Conservation (phyloP, 1,140 invertebrate species). For the Zophobas morio region DNA sequence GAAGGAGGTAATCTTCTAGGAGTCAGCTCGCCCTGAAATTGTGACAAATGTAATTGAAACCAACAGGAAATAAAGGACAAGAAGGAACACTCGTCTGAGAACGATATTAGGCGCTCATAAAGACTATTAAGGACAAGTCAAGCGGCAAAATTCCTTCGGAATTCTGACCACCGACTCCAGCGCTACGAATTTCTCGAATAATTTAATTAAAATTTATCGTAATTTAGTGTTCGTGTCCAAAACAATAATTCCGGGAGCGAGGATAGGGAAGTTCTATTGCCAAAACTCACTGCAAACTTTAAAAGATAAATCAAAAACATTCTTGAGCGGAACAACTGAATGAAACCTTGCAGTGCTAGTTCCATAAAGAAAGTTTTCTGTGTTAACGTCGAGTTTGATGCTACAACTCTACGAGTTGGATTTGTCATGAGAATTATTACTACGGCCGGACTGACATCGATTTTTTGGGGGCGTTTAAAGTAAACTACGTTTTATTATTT, state of each 20-base stretch:
- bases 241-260: conserved; percentile 11
- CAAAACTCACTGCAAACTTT: conserved; percentile 21
- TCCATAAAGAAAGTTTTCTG: conserved; percentile 10
- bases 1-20: conserved; percentile 81
- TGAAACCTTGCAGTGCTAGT: conserved; percentile 25
- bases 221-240: conserved; percentile 1
- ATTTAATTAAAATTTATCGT: conserved; percentile 35
- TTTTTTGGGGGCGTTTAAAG: too few species aligned
- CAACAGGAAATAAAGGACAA: conserved; percentile 27
- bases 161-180: conserved; percentile 1
- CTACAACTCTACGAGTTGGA: conserved; percentile 2
- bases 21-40: conserved; percentile 77
- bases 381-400: conserved; percentile 1
- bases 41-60: conserved; percentile 48
- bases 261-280: conserved; percentile 6
- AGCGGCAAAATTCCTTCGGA: conserved; percentile 17
- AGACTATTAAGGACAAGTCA: conserved; percentile 25
- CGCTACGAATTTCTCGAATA: conserved; percentile 19
- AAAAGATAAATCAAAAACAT: conserved; percentile 34
- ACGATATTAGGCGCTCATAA: conserved; percentile 31
- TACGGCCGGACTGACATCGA: too few species aligned
- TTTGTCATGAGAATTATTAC: conserved; percentile 18
- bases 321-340: conserved; percentile 10
- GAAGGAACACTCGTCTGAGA: conserved; percentile 33
- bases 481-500: too few species aligned